phyloP scores from a whole-genome alignment of 2,797 vertebrate genomes.

The Characodon lateralis region DNA sequence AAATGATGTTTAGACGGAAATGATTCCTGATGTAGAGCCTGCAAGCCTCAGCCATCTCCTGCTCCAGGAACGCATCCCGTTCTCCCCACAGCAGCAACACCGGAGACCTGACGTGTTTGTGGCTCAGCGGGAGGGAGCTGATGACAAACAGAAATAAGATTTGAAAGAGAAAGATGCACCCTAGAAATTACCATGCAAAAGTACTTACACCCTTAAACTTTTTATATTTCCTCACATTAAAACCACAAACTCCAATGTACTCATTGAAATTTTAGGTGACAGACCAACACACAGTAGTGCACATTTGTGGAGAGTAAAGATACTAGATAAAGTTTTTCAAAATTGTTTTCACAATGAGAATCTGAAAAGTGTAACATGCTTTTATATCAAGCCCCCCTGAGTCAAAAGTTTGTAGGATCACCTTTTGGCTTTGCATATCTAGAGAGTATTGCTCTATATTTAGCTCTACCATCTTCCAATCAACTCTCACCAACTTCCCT shows the following conservation, averaged over 20 bases:
- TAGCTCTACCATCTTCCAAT: too few relatives aligned
- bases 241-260: not conserved
- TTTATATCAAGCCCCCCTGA: too few relatives aligned
- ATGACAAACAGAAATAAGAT: not conserved
- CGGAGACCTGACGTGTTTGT: constrained; percentile 89
- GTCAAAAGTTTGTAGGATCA: too few relatives aligned
- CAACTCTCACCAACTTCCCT: too few relatives aligned
- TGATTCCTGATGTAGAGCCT: constrained; percentile 93
- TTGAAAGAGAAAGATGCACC: not conserved
- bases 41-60: constrained; percentile 95
- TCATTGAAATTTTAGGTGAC: not conserved
- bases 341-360: too few relatives aligned
- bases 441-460: too few relatives aligned
- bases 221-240: not conserved
- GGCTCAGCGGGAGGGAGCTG: constrained; percentile 90
- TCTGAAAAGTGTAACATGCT: too few relatives aligned
- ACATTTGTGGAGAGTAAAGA: too few relatives aligned
- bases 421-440: too few relatives aligned
- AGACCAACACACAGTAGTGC: not conserved
- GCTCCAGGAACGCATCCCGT: constrained; percentile 93
- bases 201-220: not conserved
- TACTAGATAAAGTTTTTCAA: too few relatives aligned
- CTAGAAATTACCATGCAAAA: not conserved
- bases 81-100: constrained; percentile 96
- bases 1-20: constrained; percentile 94